Base-by-base conservation (phyloP, 2,113 vertebrate genomes). In the Ovibos moschatus region DNA sequence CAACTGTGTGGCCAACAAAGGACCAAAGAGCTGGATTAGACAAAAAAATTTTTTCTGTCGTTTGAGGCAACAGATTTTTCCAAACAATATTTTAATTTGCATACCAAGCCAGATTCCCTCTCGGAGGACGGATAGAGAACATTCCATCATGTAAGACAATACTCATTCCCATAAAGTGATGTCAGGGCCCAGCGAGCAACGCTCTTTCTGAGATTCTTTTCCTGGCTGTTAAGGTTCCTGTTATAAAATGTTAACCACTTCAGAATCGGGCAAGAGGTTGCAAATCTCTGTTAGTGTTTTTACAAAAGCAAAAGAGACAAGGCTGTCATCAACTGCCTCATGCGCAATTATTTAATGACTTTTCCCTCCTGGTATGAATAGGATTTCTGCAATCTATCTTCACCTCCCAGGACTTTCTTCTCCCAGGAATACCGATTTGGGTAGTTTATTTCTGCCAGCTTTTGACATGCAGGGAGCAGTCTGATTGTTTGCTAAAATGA, bases 1-100 rank as follows among this genome's bases (percentile, higher is more conserved):
- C 96, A 90, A 87, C 57, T 50, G 74, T 17, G 81, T 64, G 97
- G 97, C 97, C 97, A 98, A 87, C 57, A 87, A 88, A 57, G 93
- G 83, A 67, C 93, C 30, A n/a, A 96, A 87, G 93, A 60, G 58
- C 60, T 62, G 13, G 60, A 62, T 33, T 62, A 33, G 78, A 40
- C 85, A 95, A 82, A 95, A 91, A 4, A 12, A 17, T 27, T 53
- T 93, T 93, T 97, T 84, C 89, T 96, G 97, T 97, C 95, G 95
- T 95, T 97, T 71, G 85, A 98, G 92, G 96, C 96, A 97, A 97
- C 40, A 40, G 74, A 92, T 87, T 96, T 97, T 97, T 97, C 96
- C 94, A 95, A 98, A 97, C 96, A 98, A 97, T 97, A 96, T 98
- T 98, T 97, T 87, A 97, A 98, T 97, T 97, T 97, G 96, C 96